These are phyloP conservation scores for Rhynchotus rufescens DNA, from an alignment of 2,797 vertebrate species.

Conservation along the genomic window DNA sequence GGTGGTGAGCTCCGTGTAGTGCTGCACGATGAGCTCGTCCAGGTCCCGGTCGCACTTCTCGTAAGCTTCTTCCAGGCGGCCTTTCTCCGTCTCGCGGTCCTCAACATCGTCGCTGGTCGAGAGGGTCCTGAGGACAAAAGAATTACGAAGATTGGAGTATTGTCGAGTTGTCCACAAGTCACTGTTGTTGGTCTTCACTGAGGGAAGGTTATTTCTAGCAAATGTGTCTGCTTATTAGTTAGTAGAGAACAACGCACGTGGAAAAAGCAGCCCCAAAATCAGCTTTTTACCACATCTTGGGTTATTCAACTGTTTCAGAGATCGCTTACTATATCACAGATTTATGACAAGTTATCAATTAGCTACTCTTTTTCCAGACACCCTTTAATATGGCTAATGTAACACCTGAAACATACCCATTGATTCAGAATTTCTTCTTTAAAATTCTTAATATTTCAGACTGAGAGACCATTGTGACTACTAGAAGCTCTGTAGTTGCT, in stretches of 20 bases:
- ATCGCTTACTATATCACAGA: background rate
- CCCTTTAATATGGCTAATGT: slow-evolving; percentile 9
- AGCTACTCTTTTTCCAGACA: background rate
- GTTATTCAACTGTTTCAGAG: background rate
- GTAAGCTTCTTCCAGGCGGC: slow-evolving; percentile 94
- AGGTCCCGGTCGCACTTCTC: slow-evolving; percentile 93
- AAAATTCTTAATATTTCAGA: background rate
- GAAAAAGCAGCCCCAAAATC: background rate
- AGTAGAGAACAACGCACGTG: background rate
- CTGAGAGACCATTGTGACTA: background rate
- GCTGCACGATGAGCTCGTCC: slow-evolving; percentile 94
- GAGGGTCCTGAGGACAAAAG: slow-evolving; percentile 84
- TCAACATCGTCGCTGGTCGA: slow-evolving; percentile 95
- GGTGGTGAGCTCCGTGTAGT: slow-evolving; percentile 96
- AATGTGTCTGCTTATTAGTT: rapidly evolving
- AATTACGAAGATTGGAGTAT: background rate
- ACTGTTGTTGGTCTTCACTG: background rate
- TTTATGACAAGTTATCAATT: background rate
- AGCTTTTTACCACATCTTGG: background rate
- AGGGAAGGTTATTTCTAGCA: background rate
- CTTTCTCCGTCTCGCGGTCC: slow-evolving; percentile 95
- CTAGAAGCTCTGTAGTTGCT: background rate
- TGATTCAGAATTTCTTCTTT: background rate
- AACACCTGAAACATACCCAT: background rate
- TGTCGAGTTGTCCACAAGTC: background rate